Conservation (phyloP, 2,888 invertebrate species). For the Agriopis aurantiaria region DNA sequence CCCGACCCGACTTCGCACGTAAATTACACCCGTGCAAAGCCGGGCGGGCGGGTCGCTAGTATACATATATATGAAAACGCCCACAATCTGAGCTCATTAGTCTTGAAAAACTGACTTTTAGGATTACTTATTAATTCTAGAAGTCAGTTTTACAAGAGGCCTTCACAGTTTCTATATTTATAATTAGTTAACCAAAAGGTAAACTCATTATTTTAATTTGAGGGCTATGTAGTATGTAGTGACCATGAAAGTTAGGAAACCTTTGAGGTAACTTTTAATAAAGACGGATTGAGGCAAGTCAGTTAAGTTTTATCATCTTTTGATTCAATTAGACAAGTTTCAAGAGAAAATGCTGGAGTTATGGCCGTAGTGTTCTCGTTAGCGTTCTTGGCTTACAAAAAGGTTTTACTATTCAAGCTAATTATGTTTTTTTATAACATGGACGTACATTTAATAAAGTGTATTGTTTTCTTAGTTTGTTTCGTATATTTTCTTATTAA, state of each 20-base stretch:
- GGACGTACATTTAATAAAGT: background rate
- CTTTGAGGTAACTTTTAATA: conserved; percentile 35
- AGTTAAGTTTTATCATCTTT: conserved; percentile 36
- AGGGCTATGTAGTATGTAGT: conserved; percentile 15
- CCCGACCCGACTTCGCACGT: too few species aligned
- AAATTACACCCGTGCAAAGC: too few species aligned
- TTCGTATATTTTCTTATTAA: too few species aligned
- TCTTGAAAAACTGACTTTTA: too few species aligned
- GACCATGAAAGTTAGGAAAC: conserved; percentile 31
- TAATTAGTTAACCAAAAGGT: background rate
- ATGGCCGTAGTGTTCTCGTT: conserved; percentile 21
- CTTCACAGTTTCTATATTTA: background rate
- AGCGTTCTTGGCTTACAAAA: conserved; percentile 15
- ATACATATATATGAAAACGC: too few species aligned
- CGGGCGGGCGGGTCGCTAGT: too few species aligned
- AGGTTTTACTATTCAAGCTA: conserved; percentile 9
- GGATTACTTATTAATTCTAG: too few species aligned
- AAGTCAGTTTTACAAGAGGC: background rate
- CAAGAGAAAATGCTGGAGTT: conserved; percentile 27
- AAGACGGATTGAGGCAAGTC: conserved; percentile 36
- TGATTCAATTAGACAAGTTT: conserved; percentile 39
- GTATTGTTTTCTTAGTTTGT: background rate
- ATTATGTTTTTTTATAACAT: background rate
- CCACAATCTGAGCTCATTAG: too few species aligned
- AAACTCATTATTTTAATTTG: conserved; percentile 18